Evolutionary conservation across 1,140 invertebrate genomes (phyloP), one percentile per base, ranked within the genome.

Genomic region (Macrobrachium nipponense): DNA sequence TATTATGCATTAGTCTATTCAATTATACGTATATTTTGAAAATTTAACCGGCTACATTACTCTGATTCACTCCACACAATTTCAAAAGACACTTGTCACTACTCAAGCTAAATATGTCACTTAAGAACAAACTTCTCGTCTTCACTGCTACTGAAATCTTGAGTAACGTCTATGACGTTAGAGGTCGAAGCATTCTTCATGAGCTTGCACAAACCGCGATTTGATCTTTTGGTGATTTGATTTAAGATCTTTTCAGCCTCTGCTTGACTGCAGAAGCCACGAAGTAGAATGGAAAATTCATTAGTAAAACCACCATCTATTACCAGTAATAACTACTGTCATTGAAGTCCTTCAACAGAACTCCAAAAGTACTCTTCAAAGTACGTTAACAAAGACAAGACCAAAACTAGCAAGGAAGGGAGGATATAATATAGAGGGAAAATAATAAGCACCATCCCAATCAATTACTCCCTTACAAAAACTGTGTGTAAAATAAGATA

Each of bases 231-330:
- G 72, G 86, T 89, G 70, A 89, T 87, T 84, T 89, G 88, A 82
- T 79, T 89, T 79, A 89, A 83, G 66, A 89, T 77, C 86, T 89
- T 89, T 84, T 89, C 88, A 68, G 85, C 86, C 64, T 89, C 88
- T 59, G 88, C 88, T 87, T 89, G 88, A 73, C 88, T 89, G 87
- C 70, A 86, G 44, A 58, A 87, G 80, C 77, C 84, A 88, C 15
- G 64, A 82, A 83, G 86, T 14, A 72, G 18, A 83, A 80, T 36
- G 58, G 75, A 27, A 80, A 62, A 64, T 77, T 43, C 61, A 86
- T 51, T 20, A 80, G 23, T 10, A 51, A 70, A 51, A 79, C 62
- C 27, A n/a, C 23, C 73, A 43, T 44, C 43, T 27, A 81, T 18
- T 18, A 68, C 60, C 23, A 80, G 20, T 20, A 58, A 76, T 17